Conservation (phyloP, 1,140 invertebrate genomes). For the Nymphalis io region DNA sequence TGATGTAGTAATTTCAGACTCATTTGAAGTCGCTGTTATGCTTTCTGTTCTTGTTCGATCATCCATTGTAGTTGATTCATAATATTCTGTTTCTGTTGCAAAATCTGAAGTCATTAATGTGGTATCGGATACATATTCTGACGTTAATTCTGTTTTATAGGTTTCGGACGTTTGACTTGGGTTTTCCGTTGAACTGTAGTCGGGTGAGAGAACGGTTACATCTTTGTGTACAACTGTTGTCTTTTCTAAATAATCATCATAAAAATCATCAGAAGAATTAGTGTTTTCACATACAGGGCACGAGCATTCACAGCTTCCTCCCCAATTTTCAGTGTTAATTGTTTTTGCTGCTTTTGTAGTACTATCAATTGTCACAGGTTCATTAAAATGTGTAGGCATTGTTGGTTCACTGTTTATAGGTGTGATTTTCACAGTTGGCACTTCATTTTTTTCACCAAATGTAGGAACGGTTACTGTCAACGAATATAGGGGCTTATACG, state of each 20-base stretch:
- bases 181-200: conserved; percentile 26
- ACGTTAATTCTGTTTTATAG: conserved; percentile 28
- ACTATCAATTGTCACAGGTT: conserved; percentile 60
- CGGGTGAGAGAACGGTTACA: not conserved
- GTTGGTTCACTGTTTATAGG: conserved; percentile 74
- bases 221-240: conserved; percentile 35
- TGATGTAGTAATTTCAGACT: conserved; percentile 55
- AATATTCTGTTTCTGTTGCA: conserved; percentile 33
- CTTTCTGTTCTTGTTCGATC: conserved; percentile 32
- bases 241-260: conserved; percentile 62
- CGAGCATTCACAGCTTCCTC: conserved; percentile 88
- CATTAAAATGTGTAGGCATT: conserved; percentile 70
- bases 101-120: conserved; percentile 37
- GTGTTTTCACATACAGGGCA: conserved; percentile 83
- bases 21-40: conserved; percentile 44
- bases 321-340: conserved; percentile 70
- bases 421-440: conserved; percentile 82
- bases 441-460: conserved; percentile 77
- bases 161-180: conserved; percentile 19
- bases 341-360: conserved; percentile 49
- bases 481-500: conserved; percentile 85
- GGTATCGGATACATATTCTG: conserved; percentile 40
- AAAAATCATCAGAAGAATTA: conserved; percentile 70
- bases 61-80: conserved; percentile 36
- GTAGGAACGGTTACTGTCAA: conserved; percentile 87